Conservation (phyloP, 2,888 invertebrate genomes). For the Microctonus hyperodae region DNA sequence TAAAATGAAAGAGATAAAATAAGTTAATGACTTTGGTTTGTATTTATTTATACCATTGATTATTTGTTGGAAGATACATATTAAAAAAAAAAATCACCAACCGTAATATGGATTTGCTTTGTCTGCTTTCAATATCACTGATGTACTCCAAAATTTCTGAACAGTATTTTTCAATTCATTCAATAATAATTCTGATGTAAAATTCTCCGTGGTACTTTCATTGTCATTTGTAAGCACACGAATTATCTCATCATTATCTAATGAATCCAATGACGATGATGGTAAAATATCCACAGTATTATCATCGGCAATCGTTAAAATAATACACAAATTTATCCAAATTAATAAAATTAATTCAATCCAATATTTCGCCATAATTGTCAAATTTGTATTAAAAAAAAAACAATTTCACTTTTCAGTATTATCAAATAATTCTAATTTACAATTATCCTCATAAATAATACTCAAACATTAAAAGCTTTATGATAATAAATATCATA, state of each 20-base stretch:
- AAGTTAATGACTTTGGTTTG: background rate
- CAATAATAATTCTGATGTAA: slow-evolving; percentile 44
- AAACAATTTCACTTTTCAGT: background rate
- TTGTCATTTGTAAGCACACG: slow-evolving; percentile 47
- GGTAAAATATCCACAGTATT: slow-evolving; percentile 49
- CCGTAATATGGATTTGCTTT: slow-evolving; percentile 52
- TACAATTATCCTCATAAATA: background rate
- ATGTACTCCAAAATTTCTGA: slow-evolving; percentile 31
- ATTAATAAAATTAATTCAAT: background rate
- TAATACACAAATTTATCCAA: slow-evolving; percentile 25
- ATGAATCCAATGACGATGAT: slow-evolving; percentile 34
- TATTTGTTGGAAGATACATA: background rate
- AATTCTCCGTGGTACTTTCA: slow-evolving; percentile 46
- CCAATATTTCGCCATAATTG: background rate
- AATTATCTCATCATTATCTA: slow-evolving; percentile 55
- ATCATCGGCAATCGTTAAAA: slow-evolving; percentile 29
- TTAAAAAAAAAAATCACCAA: slow-evolving; percentile 35
- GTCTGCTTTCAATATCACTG: background rate
- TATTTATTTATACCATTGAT: background rate
- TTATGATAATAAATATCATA: background rate
- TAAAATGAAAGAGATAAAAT: background rate
- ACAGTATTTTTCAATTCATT: slow-evolving; percentile 32
- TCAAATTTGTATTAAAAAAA: too few species aligned
- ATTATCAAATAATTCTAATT: background rate
- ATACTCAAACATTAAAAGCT: background rate